Conservation (phyloP, 2,113 vertebrate species). For the Festucalex cinctus region DNA sequence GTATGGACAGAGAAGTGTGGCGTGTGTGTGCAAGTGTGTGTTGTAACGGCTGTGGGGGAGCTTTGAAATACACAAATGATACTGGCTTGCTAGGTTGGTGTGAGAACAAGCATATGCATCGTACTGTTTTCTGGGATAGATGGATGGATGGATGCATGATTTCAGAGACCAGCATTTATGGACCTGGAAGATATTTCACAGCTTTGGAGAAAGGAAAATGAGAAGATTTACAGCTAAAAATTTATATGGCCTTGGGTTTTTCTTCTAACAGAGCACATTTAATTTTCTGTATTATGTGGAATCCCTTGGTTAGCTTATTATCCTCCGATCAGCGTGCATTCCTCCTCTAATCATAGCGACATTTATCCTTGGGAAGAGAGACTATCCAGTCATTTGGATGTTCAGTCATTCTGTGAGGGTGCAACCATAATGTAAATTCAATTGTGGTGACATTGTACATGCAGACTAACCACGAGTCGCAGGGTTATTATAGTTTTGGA, state of each 20-base stretch:
- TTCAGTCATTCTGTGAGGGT: slow-evolving; percentile 47
- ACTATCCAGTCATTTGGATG: slow-evolving; percentile 25
- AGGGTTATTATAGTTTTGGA: background rate
- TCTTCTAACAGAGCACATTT: slow-evolving; percentile 35
- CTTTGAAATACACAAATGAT: slow-evolving; percentile 44
- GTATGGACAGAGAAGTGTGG: slow-evolving; percentile 93
- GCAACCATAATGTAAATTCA: slow-evolving; percentile 53
- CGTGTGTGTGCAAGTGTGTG: slow-evolving; percentile 16
- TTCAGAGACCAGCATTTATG: slow-evolving; percentile 45
- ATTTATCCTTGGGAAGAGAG: slow-evolving; percentile 22
- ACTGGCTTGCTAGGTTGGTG: slow-evolving; percentile 37
- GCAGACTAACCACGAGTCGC: slow-evolving; percentile 27
- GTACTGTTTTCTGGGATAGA: slow-evolving; percentile 2
- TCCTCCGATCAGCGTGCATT: slow-evolving; percentile 33
- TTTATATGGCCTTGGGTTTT: slow-evolving; percentile 51
- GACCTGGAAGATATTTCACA: slow-evolving; percentile 45
- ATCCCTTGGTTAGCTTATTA: slow-evolving; percentile 34
- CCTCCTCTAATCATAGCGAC: slow-evolving; percentile 56
- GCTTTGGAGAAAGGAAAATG: slow-evolving; percentile 37
- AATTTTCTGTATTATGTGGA: slow-evolving; percentile 40
- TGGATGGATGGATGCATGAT: slow-evolving; percentile 15
- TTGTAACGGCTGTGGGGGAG: slow-evolving; percentile 32
- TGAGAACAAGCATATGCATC: slow-evolving; percentile 27
- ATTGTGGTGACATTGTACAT: slow-evolving; percentile 35
- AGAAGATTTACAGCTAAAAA: slow-evolving; percentile 44